Conservation (phyloP, 2,113 vertebrate genomes). For the Malurus cyaneus region DNA sequence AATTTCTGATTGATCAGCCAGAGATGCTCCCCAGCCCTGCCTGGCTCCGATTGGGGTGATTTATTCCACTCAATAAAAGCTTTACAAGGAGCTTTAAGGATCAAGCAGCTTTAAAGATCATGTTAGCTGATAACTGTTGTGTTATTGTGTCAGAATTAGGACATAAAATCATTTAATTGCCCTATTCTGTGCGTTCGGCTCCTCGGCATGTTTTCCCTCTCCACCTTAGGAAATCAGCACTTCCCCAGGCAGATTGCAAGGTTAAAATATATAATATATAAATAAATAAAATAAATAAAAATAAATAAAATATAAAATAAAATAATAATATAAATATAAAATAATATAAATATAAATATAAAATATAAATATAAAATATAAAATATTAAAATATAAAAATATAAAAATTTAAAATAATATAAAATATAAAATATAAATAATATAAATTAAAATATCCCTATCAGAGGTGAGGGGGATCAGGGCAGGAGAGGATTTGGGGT, state of each 20-base stretch:
- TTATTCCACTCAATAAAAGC: background rate
- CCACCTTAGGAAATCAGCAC: background rate
- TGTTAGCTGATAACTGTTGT: constrained; percentile 1
- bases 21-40: background rate
- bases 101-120: constrained; percentile 32
- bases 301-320: no score
- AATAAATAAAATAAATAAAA: no score
- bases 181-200: background rate
- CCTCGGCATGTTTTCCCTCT: background rate
- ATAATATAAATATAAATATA: background rate
- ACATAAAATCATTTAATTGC: constrained; percentile 41
- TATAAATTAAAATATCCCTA: background rate
- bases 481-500: background rate
- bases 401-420: no score
- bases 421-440: no score
- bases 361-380: no score
- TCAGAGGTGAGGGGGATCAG: background rate
- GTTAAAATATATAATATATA: background rate
- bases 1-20: background rate
- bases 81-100: constrained; percentile 43
- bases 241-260: background rate
- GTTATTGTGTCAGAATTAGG: constrained; percentile 28
- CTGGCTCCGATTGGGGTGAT: background rate
- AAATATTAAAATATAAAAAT: background rate
- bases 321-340: background rate